Conservation (phyloP, 2,113 vertebrate genomes). For the Apeltes quadracus region DNA sequence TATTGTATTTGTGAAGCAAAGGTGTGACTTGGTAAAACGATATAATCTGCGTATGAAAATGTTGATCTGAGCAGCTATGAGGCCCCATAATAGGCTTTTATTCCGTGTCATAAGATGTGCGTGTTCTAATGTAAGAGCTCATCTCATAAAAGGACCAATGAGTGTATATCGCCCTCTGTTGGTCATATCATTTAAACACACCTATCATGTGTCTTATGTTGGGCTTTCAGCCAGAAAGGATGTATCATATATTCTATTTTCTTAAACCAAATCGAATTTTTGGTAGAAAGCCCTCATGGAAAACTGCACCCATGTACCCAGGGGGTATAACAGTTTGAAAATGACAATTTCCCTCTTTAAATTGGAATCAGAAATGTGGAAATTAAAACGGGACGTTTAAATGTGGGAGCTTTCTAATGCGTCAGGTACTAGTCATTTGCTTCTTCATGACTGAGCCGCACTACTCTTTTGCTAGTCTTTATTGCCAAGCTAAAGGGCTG, state of each 20-base stretch:
- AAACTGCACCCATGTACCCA: not conserved
- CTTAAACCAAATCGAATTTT: not conserved
- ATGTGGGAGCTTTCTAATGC: too few relatives aligned
- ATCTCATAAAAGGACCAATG: not conserved
- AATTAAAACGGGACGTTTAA: too few relatives aligned
- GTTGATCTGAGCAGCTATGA: not conserved
- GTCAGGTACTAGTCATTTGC: too few relatives aligned
- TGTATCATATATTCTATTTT: not conserved
- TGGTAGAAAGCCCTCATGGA: not conserved
- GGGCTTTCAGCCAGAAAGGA: not conserved
- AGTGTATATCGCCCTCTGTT: conserved; percentile 58
- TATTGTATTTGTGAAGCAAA: not conserved
- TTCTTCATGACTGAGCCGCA: too few relatives aligned
- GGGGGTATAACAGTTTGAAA: not conserved
- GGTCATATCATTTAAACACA: conserved; percentile 34
- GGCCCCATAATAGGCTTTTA: too few relatives aligned
- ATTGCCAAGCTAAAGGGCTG: too few relatives aligned
- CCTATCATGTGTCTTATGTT: not conserved
- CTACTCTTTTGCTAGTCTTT: too few relatives aligned
- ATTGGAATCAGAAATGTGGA: too few relatives aligned
- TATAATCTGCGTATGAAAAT: not conserved
- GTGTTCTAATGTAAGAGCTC: not conserved
- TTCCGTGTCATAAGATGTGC: not conserved
- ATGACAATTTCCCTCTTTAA: not conserved
- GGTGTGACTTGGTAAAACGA: not conserved